Base-by-base conservation (phyloP, 1,140 invertebrate species). In the Drosophila saltans region DNA sequence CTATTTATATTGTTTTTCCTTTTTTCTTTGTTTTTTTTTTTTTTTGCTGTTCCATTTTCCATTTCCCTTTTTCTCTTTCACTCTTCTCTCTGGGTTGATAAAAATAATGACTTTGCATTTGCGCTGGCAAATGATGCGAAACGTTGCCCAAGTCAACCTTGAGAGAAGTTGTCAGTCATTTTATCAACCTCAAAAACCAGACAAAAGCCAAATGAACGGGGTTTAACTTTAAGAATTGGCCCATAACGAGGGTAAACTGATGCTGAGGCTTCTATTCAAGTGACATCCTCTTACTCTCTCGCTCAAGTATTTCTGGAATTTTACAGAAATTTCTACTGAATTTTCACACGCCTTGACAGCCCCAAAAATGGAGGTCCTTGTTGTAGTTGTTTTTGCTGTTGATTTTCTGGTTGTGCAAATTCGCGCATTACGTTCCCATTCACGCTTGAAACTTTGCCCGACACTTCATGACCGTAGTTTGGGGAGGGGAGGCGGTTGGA, bases 121-220 rank as follows among this genome's bases (percentile, higher is more conserved):
- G 75, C 75, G 66, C 69, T 61, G 70, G 65, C 70, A 73, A 52
- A 52, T 26, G 45, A 52, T 52, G 45, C 45, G 45, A 24, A 52
- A 52, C n/a, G 45, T 26, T 52, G 45, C 21, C 45, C 45, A 26
- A 52, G 45, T 26, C 45, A 52, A 24, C 45, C 45, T 52, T 52
- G 45, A 26, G 21, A 26, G 21, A 40, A 69, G 72, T 86, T 86
- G 82, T 80, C 82, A 82, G 83, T 86, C 83, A 86, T 81, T 88
- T 86, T 88, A 80, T 86, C 83, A 77, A 78, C 62, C 56, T 61
- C 68, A 40, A 67, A 64, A 86, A 80, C 24, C 24, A 52, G 10
- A 52, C 45, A 52, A 52, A 52, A 52, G 24, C 45, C 8, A 52
- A 52, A 52, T 52, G 45, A 26, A 52, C 45, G 79, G 83, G 82